phyloP scores from a whole-genome alignment of 1,140 invertebrate genomes.

The Nephila pilipes region DNA sequence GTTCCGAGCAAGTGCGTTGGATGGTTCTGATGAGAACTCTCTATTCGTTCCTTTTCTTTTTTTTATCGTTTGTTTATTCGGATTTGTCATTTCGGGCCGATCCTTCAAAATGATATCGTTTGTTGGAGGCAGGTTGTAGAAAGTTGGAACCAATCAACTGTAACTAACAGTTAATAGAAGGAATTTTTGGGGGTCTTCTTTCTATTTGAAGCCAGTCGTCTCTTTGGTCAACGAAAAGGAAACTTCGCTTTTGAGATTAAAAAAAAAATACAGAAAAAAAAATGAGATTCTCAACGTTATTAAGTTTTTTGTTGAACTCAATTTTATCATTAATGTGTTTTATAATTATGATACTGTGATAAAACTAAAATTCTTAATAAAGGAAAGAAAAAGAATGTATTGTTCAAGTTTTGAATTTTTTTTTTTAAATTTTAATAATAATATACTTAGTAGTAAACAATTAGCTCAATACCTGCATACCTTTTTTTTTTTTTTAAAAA shows the following conservation, averaged over 20 bases:
- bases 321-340: neutral
- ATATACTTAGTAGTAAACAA: no score
- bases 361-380: no score
- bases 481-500: no score
- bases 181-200: conserved; percentile 17
- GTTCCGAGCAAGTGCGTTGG: conserved; percentile 52
- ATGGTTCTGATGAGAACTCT: conserved; percentile 60
- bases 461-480: no score
- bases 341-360: no score
- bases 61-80: neutral
- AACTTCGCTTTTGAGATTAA: neutral
- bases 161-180: conserved; percentile 50
- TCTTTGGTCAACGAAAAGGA: neutral
- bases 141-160: conserved; percentile 25
- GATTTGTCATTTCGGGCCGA: conserved; percentile 52
- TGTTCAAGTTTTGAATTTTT: no score
- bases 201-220: neutral
- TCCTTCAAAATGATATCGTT: conserved; percentile 24
- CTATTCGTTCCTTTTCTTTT: neutral
- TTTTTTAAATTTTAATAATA: no score
- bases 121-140: conserved; percentile 35
- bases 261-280: neutral
- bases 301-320: neutral
- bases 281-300: neutral
- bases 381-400: no score